Conservation (phyloP, 2,113 vertebrate species). For the Cryptomyrus ogoouensis region DNA sequence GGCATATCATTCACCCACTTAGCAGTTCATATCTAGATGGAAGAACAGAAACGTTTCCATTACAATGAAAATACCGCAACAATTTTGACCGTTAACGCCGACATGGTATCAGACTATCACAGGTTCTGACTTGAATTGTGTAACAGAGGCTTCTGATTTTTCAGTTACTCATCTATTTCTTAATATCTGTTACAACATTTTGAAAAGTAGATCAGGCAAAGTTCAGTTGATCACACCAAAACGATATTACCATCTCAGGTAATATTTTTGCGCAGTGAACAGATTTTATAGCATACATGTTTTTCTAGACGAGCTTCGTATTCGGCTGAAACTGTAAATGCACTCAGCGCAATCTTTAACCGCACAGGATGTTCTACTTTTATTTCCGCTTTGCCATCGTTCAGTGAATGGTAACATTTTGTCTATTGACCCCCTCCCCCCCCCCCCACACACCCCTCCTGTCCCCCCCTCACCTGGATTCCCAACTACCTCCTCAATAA, state of each 20-base stretch:
- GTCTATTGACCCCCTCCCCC: background rate
- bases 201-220: background rate
- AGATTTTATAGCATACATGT: background rate
- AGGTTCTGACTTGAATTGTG: background rate
- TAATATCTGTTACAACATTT: background rate
- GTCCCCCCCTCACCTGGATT: too few species aligned
- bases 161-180: background rate
- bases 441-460: too few species aligned
- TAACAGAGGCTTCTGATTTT: background rate
- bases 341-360: background rate
- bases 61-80: background rate
- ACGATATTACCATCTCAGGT: background rate
- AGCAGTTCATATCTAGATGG: background rate
- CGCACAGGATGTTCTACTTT: background rate
- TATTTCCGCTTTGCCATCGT: background rate
- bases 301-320: background rate
- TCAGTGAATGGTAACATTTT: background rate
- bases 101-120: background rate
- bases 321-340: background rate
- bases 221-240: background rate
- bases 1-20: background rate
- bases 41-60: background rate
- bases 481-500: too few species aligned
- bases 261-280: background rate
- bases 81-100: background rate